These are phyloP conservation scores for Pseudopleuronectes americanus DNA, from an alignment of 2,797 vertebrate genomes.

Conservation along the genomic window DNA sequence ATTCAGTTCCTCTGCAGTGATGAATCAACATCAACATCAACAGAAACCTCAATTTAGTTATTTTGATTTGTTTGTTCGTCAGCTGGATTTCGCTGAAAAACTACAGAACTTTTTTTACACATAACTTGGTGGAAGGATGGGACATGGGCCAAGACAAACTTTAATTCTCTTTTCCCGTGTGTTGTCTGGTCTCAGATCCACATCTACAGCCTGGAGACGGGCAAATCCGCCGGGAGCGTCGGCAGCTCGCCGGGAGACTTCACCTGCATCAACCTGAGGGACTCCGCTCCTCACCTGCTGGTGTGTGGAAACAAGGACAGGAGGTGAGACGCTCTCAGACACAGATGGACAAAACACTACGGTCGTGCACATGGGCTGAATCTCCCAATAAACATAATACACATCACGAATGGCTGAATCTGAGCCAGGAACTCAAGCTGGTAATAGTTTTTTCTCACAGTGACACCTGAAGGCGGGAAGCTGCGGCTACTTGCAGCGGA, in stretches of 20 bases:
- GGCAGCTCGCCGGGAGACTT: conserved; percentile 91
- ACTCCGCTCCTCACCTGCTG: conserved; percentile 88
- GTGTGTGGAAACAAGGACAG: conserved; percentile 96
- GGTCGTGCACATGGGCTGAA: neutral
- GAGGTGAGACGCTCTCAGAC: conserved; percentile 78
- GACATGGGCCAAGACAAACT: too few relatives aligned
- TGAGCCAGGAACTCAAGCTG: conserved; percentile 19
- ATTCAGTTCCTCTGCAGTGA: too few relatives aligned
- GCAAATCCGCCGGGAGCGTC: conserved; percentile 84
- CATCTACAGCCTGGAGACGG: conserved; percentile 90
- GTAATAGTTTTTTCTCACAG: conserved; percentile 38
- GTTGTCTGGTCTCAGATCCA: conserved; percentile 84
- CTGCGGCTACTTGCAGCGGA: conserved; percentile 6
- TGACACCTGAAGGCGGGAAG: conserved; percentile 36
- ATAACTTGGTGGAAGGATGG: too few relatives aligned
- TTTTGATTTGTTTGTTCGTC: too few relatives aligned
- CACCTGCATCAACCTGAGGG: conserved; percentile 90
- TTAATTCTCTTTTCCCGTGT: neutral
- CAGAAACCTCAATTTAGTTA: too few relatives aligned
- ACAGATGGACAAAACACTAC: neutral
- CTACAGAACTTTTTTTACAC: too few relatives aligned
- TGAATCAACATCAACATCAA: too few relatives aligned
- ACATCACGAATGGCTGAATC: conserved; percentile 11
- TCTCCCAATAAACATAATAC: neutral
- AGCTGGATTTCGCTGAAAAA: too few relatives aligned